Percentiles rank a stretch among this genome's conserved stretches.
Conservation (phyloP, 2,888 invertebrate species). For the Branchipolynoe longqiensis region DNA sequence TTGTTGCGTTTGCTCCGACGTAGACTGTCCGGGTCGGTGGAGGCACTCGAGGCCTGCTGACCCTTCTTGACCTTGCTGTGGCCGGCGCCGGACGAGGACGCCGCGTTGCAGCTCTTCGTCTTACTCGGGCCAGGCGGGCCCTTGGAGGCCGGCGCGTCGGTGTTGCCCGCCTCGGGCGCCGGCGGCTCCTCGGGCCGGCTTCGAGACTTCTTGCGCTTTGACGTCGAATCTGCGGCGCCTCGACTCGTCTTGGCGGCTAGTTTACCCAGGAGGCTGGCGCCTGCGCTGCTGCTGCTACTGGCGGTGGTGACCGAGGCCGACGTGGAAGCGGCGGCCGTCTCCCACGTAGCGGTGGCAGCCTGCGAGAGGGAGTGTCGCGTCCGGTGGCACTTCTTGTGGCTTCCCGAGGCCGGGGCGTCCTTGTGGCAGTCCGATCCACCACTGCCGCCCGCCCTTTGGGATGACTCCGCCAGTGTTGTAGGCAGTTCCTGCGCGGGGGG, state of each 20-base stretch:
- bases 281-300: not conserved
- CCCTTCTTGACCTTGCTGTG: conserved; percentile 38
- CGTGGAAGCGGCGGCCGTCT: not conserved
- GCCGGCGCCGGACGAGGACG: not conserved
- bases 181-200: not conserved
- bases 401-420: not conserved
- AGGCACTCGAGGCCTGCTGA: conserved; percentile 24
- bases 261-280: not conserved
- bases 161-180: not conserved
- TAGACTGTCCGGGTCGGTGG: conserved; percentile 42
- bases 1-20: conserved; percentile 54
- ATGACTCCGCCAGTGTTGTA: conserved; percentile 44
- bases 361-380: conserved; percentile 10
- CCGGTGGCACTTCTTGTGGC: conserved; percentile 46
- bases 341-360: not conserved
- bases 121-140: not conserved
- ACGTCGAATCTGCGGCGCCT: not conserved
- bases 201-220: conserved; percentile 10
- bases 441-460: conserved; percentile 46
- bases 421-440: conserved; percentile 2
- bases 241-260: not conserved
- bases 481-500: not conserved
- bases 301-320: not conserved
- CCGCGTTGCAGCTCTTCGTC: not conserved
- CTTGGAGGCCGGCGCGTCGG: not conserved